Base-by-base conservation (phyloP, 2,888 invertebrate species). In the Caenorhabditis drosophilae region DNA sequence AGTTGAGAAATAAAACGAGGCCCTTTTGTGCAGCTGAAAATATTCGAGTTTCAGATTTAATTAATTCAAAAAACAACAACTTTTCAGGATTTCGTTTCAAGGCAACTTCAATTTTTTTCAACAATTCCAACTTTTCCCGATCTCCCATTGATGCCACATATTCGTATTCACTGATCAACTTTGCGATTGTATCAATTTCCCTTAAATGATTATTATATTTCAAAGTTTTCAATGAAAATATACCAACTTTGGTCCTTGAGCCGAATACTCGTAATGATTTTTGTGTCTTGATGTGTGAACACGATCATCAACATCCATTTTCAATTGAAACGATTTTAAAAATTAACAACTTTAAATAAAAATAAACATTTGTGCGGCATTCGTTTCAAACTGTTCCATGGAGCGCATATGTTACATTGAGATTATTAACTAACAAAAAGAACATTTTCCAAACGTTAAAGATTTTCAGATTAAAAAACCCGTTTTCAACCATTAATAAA, bases 131-230 rank as follows among this genome's bases (percentile, higher is more conserved):
- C 9, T 52, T 20, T 4, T 64, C 64, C 12, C 44, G 23, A 34
- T 64, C 59, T 12, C 23, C 34, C 9, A 42, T 15, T n/a, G 15
- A 9, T 15, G 44, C n/a, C 1, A 36, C 15, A 34, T 44, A 25
- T n/a, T 64, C 64, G 6, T 35, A 41, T 1, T 59, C 59, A 9
- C 16, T 44, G 16, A 64, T 55, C n/a, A 55, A 11, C 26, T 59
- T 64, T 4, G 64, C 49, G 0, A 64, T 16, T 1, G 48, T 53
- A 47, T 64, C 50, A 22, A 20, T 25, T 25, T 50, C 55, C 9
- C 54, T 58, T 42, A 36, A 60, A 31, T 36, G 15, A n/a, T n/a
- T n/a, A n/a, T n/a, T n/a, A n/a, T n/a, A n/a, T n/a, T n/a, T 40
- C 16, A 40, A 18, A 6, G 12, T 9, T 36, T 36, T 36, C 4